These are phyloP conservation scores for Chaetops frenatus DNA, from an alignment of 2,113 vertebrate genomes.

Conservation along the genomic window DNA sequence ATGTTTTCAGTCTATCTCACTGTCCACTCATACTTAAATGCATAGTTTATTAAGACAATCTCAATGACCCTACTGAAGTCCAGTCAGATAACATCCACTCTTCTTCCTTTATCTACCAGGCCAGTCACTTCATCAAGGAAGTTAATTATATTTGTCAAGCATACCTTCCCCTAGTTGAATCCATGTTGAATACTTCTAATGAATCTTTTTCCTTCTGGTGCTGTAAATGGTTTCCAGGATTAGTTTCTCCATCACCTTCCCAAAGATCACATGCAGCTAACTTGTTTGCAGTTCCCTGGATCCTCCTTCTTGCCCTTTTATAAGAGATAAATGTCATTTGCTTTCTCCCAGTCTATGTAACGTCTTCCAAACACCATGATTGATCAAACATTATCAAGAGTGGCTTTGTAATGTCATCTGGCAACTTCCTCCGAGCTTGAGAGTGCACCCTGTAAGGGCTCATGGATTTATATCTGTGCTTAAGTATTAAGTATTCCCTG, in stretches of 20 bases:
- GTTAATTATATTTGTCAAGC: not conserved
- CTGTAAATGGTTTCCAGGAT: not conserved
- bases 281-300: not conserved
- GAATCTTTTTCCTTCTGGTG: not conserved
- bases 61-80: not conserved
- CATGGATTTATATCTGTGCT: not conserved
- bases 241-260: accelerated
- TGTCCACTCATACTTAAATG: not conserved
- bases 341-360: not conserved
- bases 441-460: not conserved
- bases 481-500: not conserved
- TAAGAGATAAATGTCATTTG: not conserved
- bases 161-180: not conserved
- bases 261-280: not conserved
- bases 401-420: not conserved
- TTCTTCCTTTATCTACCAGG: not conserved
- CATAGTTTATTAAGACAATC: not conserved
- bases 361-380: not conserved
- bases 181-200: not conserved
- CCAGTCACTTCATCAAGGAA: not conserved
- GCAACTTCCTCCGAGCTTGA: not conserved
- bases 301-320: not conserved
- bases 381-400: not conserved
- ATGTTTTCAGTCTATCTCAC: not conserved
- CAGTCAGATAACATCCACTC: not conserved